phyloP scores from a whole-genome alignment of 2,113 vertebrate genomes.

The Cisticola juncidis region DNA sequence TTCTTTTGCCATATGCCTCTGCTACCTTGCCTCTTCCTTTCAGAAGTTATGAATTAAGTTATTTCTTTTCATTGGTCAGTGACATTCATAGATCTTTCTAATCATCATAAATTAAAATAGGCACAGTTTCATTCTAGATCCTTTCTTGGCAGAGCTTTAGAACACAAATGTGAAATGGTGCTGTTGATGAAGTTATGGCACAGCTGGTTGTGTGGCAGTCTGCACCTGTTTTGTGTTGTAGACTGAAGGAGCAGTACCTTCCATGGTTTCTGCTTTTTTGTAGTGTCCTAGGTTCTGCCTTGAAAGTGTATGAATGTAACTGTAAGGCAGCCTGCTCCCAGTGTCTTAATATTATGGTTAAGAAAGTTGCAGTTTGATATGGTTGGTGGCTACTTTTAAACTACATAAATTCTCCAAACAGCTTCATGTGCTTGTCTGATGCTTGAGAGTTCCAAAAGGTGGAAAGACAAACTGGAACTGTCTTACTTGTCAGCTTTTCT shows the following conservation, averaged over 20 bases:
- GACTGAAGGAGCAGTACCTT: neutral
- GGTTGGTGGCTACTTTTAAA: neutral
- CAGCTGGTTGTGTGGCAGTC: neutral
- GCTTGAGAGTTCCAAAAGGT: neutral
- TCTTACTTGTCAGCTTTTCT: neutral
- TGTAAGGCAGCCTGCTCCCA: neutral
- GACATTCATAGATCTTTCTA: neutral
- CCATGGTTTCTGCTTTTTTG: neutral
- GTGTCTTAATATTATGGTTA: neutral
- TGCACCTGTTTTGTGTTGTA: neutral
- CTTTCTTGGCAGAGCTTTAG: neutral
- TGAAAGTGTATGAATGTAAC: neutral
- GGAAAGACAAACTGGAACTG: neutral
- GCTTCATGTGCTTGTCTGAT: neutral
- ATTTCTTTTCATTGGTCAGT: neutral
- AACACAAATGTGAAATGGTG: neutral
- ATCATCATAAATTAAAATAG: neutral
- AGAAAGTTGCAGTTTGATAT: neutral
- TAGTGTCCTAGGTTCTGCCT: neutral
- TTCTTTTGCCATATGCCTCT: neutral
- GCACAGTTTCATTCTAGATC: neutral
- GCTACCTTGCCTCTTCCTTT: neutral
- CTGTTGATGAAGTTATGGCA: neutral
- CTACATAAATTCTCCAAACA: neutral
- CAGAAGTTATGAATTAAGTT: neutral